phyloP scores from a whole-genome alignment of 2,888 invertebrate species.

The Julus scanicus region DNA sequence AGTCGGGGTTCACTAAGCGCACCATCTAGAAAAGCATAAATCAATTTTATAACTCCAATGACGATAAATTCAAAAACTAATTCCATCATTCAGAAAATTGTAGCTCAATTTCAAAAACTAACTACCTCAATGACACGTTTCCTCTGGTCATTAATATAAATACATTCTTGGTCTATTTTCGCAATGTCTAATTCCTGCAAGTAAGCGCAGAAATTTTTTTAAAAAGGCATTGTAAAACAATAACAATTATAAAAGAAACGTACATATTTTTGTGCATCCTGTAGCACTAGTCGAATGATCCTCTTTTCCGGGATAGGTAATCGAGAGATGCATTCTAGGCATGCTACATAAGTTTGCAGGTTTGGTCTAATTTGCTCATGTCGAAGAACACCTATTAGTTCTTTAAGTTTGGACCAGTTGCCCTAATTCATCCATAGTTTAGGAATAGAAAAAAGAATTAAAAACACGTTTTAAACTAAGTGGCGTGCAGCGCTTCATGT shows the following conservation, averaged over 20 bases:
- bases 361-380: neutral
- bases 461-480: neutral
- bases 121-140: constrained; percentile 52
- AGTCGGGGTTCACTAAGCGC: constrained; percentile 37
- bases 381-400: constrained; percentile 34
- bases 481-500: neutral
- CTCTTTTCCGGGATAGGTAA: neutral
- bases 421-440: neutral
- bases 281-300: constrained; percentile 22
- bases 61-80: too few relatives aligned
- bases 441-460: neutral
- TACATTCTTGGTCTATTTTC: constrained; percentile 52
- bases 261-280: constrained; percentile 48
- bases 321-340: constrained; percentile 48
- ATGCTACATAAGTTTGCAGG: constrained; percentile 54
- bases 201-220: neutral
- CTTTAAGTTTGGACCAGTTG: constrained; percentile 38
- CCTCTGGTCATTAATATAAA: constrained; percentile 51
- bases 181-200: constrained; percentile 52
- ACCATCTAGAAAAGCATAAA: constrained; percentile 40
- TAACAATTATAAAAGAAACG: neutral
- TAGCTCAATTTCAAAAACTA: too few relatives aligned
- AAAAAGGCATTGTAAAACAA: neutral
- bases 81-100: too few relatives aligned
- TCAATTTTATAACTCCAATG: neutral